phyloP scores from a whole-genome alignment of 2,113 vertebrate species.

The Cettia cetti region DNA sequence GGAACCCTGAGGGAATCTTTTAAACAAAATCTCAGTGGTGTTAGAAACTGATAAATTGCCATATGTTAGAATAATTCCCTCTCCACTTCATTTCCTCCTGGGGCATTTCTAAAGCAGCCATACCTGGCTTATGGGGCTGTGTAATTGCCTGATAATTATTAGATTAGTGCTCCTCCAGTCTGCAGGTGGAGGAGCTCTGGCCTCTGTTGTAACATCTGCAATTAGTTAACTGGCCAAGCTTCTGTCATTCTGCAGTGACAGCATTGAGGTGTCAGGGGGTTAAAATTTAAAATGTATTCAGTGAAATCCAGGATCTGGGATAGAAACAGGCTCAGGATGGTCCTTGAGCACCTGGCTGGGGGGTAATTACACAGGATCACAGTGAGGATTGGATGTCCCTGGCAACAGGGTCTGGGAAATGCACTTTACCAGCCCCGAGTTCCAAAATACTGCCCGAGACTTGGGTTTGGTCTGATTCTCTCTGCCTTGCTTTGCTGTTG shows the following conservation, averaged over 20 bases:
- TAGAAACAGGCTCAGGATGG: background rate
- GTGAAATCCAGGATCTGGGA: background rate
- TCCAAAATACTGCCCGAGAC: background rate
- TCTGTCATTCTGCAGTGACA: background rate
- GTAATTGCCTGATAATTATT: background rate
- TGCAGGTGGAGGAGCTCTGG: background rate
- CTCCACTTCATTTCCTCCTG: background rate
- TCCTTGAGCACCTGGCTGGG: background rate
- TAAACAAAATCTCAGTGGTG: background rate
- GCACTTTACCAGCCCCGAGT: background rate
- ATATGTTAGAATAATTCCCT: background rate
- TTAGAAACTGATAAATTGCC: background rate
- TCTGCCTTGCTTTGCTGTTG: background rate
- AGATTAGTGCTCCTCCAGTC: background rate
- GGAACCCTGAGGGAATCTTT: slow-evolving; percentile 5
- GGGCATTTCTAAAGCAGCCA: background rate
- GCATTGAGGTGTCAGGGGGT: accelerated
- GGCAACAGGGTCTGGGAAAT: background rate
- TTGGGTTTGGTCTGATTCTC: background rate
- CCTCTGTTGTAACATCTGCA: background rate
- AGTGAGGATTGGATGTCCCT: accelerated
- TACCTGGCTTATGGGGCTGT: background rate
- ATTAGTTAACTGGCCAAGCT: background rate
- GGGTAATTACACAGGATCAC: background rate
- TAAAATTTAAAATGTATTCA: background rate